Conservation (phyloP, 2,888 invertebrate species). For the Dryobotodes eremita region DNA sequence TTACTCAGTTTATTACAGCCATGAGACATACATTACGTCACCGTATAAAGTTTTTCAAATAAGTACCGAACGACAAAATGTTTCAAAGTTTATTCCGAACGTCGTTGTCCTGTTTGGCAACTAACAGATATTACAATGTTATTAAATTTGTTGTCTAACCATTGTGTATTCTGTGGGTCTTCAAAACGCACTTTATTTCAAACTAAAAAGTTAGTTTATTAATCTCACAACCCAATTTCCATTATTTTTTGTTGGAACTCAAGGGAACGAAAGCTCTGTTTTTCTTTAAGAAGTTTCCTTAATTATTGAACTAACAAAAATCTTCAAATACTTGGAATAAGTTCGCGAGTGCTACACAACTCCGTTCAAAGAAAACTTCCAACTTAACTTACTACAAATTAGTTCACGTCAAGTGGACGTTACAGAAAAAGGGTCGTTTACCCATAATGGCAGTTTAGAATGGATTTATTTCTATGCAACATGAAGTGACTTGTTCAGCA, state of each 20-base stretch:
- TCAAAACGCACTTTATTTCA: constrained; percentile 4
- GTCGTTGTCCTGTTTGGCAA: not conserved
- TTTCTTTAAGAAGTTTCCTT: constrained; percentile 53
- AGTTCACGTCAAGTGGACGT: constrained; percentile 38
- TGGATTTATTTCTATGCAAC: not conserved
- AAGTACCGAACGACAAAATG: not conserved
- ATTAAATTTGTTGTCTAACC: not conserved
- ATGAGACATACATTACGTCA: not conserved
- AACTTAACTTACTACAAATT: constrained; percentile 57
- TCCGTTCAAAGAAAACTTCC: constrained; percentile 54
- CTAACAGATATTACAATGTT: not conserved
- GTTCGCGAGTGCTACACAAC: constrained; percentile 50
- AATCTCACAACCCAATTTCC: constrained; percentile 32
- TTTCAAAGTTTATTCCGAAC: not conserved
- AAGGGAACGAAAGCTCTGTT: constrained; percentile 36
- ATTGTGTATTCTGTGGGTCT: not conserved
- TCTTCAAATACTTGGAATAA: constrained; percentile 58
- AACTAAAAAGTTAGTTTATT: not conserved
- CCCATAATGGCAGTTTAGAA: constrained; percentile 3
- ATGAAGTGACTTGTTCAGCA: not conserved
- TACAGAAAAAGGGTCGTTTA: constrained; percentile 37
- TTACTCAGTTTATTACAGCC: not conserved
- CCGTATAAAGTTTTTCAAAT: not conserved
- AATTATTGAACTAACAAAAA: constrained; percentile 66
- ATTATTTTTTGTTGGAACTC: constrained; percentile 36